Percentiles rank a stretch among this genome's conserved stretches.
phyloP scores from a whole-genome alignment of 2,113 vertebrate genomes.

The Sturnus vulgaris region DNA sequence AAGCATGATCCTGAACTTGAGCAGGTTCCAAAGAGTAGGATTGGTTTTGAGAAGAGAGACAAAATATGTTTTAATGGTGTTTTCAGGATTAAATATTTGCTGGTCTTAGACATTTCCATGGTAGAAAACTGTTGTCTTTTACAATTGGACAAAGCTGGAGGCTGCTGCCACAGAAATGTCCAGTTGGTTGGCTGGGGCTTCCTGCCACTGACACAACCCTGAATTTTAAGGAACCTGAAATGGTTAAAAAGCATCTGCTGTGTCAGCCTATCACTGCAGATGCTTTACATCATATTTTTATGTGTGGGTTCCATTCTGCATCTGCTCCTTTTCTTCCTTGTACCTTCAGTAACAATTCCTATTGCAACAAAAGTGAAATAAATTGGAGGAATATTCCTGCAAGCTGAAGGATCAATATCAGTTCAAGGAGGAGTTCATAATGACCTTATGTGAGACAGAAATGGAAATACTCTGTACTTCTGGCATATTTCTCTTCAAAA shows the following conservation, averaged over 20 bases:
- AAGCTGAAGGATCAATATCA: constrained; percentile 68
- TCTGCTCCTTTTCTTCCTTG: constrained; percentile 46
- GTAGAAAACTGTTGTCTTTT: constrained; percentile 5
- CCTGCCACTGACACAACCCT: not conserved
- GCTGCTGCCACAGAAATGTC: not conserved
- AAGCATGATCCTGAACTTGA: not conserved
- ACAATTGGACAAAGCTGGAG: not conserved
- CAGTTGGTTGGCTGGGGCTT: not conserved
- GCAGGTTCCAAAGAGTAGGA: not conserved
- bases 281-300: not conserved
- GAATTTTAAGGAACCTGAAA: constrained; percentile 1
- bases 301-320: constrained; percentile 41
- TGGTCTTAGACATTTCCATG: not conserved
- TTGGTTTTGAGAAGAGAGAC: constrained; percentile 23
- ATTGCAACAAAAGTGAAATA: constrained; percentile 55
- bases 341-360: constrained; percentile 55
- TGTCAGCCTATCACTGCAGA: constrained; percentile 23
- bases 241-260: constrained; percentile 51
- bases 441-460: constrained; percentile 63
- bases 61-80: not conserved
- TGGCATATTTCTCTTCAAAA: constrained; percentile 72
- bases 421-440: constrained; percentile 68
- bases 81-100: constrained; percentile 4
- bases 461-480: constrained; percentile 67
- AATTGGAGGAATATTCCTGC: constrained; percentile 58